phyloP scores from a whole-genome alignment of 2,888 invertebrate species.

The Clanis bilineata region DNA sequence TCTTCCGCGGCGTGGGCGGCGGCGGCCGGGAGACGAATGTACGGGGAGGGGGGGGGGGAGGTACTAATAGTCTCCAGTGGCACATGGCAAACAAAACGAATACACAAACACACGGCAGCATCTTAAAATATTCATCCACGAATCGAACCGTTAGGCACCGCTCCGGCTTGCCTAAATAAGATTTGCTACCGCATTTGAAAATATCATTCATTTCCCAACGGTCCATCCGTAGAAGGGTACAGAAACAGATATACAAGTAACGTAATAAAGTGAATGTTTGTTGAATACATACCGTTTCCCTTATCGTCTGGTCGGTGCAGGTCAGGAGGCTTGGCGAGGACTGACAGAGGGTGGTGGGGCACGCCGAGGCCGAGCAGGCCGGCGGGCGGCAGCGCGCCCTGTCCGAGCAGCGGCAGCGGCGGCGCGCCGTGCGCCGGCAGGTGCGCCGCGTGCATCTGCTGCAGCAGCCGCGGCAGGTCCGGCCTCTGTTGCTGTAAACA shows the following conservation, averaged over 20 bases:
- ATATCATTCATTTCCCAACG: too few species aligned
- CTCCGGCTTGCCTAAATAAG: neutral
- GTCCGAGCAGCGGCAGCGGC: conserved; percentile 83
- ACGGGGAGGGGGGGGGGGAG: too few species aligned
- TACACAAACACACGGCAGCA: conserved; percentile 65
- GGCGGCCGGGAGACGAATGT: conserved; percentile 31
- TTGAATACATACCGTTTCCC: conserved; percentile 85
- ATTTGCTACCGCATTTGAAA: neutral
- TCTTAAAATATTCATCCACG: conserved; percentile 72
- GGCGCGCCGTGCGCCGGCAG: conserved; percentile 88
- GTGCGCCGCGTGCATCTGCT: conserved; percentile 97
- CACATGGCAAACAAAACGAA: conserved; percentile 72
- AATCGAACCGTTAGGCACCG: conserved; percentile 53
- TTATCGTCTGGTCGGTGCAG: conserved; percentile 89
- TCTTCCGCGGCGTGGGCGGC: conserved; percentile 52
- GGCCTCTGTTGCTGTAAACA: conserved; percentile 90
- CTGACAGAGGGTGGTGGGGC: conserved; percentile 88
- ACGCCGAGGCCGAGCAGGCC: conserved; percentile 86
- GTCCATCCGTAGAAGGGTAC: too few species aligned
- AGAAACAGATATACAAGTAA: neutral
- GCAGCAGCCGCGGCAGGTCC: conserved; percentile 90
- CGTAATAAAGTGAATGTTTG: neutral
- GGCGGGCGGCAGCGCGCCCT: conserved; percentile 78
- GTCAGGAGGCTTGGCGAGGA: conserved; percentile 89
- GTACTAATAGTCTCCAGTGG: conserved; percentile 82